These are phyloP conservation scores for Baryphthengus martii DNA, from an alignment of 2,113 vertebrate genomes.

Conservation along the genomic window DNA sequence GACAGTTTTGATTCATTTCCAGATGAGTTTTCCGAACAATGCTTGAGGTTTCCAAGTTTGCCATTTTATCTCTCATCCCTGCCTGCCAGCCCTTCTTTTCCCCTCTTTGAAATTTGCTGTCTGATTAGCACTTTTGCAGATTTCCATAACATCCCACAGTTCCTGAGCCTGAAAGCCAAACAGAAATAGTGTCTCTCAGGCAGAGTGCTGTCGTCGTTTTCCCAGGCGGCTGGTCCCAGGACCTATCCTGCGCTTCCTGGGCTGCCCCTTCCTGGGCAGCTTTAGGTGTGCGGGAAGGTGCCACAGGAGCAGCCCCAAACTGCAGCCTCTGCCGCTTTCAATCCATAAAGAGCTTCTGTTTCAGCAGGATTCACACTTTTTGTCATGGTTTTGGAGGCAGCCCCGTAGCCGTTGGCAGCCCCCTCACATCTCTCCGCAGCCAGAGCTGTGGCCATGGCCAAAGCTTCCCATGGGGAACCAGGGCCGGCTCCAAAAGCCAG, in stretches of 20 bases:
- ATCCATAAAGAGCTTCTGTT: neutral
- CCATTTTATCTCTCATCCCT: conserved; percentile 43
- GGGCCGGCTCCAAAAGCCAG: neutral
- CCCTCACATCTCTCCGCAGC: accelerated
- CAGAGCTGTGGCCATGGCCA: neutral
- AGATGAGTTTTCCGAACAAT: conserved; percentile 57
- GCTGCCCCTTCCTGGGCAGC: neutral
- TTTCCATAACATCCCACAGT: conserved; percentile 18
- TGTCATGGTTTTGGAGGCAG: neutral
- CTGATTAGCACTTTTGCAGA: conserved; percentile 49
- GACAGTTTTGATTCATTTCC: conserved; percentile 54
- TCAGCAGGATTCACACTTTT: neutral
- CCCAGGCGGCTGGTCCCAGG: neutral
- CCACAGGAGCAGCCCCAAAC: accelerated
- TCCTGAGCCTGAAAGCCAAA: conserved; percentile 13
- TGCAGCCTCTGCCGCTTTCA: neutral
- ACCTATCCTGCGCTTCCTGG: neutral
- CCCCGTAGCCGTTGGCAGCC: neutral
- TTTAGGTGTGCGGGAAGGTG: accelerated
- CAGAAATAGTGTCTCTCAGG: neutral
- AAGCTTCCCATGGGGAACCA: accelerated
- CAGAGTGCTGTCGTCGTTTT: accelerated
- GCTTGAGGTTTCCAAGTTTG: conserved; percentile 57
- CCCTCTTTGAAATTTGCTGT: conserved; percentile 43
- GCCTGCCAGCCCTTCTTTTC: conserved; percentile 26